Evolutionary conservation across 1,140 invertebrate species (phyloP).

Genomic region (Diorhabda sublineata): DNA sequence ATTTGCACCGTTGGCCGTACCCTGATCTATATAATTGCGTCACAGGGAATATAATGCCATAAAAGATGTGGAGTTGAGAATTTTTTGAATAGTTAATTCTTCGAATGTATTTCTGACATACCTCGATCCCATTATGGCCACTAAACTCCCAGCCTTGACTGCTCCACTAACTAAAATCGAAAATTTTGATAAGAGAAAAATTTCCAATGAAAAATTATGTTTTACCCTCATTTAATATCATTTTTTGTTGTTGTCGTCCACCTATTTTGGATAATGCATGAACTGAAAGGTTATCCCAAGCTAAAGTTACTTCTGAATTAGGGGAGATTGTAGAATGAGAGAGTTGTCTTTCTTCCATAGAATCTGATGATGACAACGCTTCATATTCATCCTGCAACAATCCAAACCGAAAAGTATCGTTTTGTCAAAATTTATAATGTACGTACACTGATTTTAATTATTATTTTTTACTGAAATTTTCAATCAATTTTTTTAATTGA

Average conservation of each 20-base stretch:
- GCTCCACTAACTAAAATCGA: conserved; percentile 60
- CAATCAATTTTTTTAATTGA: no score
- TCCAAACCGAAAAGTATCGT: neutral
- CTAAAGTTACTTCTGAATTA: conserved; percentile 59
- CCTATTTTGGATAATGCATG: conserved; percentile 59
- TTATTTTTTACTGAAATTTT: no score
- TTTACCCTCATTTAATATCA: conserved; percentile 64
- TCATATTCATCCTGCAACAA: conserved; percentile 25
- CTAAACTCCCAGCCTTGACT: conserved; percentile 75
- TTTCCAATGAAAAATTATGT: neutral
- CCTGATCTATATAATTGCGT: no score
- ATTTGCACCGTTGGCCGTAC: no score
- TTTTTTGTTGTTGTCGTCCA: conserved; percentile 53
- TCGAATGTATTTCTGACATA: conserved; percentile 38
- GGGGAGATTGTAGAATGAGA: conserved; percentile 53
- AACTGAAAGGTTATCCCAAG: conserved; percentile 70
- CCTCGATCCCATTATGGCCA: conserved; percentile 89
- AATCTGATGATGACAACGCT: conserved; percentile 11
- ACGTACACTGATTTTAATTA: no score
- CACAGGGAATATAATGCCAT: no score
- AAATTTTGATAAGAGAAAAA: conserved; percentile 10
- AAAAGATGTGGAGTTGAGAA: no score
- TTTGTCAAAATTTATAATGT: no score
- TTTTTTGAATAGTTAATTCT: no score
- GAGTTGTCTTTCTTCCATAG: conserved; percentile 24